Evolutionary conservation across 2,797 vertebrate genomes (phyloP).

Genomic region (Coranthus polyacanthus): DNA sequence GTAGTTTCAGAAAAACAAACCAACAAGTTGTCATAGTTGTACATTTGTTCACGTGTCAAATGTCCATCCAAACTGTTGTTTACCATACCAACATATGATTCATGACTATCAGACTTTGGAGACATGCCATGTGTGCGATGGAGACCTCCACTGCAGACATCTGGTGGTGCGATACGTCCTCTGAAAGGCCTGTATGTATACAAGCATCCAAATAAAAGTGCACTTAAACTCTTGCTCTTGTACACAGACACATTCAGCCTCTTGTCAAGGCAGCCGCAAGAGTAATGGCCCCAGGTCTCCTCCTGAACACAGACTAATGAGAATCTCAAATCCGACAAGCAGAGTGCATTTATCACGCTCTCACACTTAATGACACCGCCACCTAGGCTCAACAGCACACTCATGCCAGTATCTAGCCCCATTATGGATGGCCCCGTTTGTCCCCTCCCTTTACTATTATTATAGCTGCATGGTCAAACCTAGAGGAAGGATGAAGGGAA

Average conservation of each 20-base stretch:
- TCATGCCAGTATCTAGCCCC: slow-evolving; percentile 42
- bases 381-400: slow-evolving; percentile 63
- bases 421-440: slow-evolving; percentile 64
- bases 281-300: slow-evolving; percentile 80
- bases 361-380: slow-evolving; percentile 76
- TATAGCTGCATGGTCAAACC: slow-evolving; percentile 42
- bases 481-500: slow-evolving; percentile 27
- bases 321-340: slow-evolving; percentile 85
- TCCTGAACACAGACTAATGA: slow-evolving; percentile 86
- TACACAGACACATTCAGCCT: slow-evolving; percentile 61
- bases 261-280: slow-evolving; percentile 72
- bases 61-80: too few relatives aligned
- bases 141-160: slow-evolving; percentile 5
- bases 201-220: slow-evolving; percentile 21
- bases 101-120: not conserved
- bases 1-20: too few relatives aligned
- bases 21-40: too few relatives aligned
- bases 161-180: not conserved
- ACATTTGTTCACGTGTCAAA: too few relatives aligned
- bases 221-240: slow-evolving; percentile 21
- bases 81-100: too few relatives aligned
- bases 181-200: slow-evolving; percentile 11
- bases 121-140: not conserved
- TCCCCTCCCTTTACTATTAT: slow-evolving; percentile 51
- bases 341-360: slow-evolving; percentile 84